A percentile compares a stretch with the other conserved stretches of the same genome.
phyloP scores from a whole-genome alignment of 2,888 invertebrate species.

The Gisinianus flammeolus region DNA sequence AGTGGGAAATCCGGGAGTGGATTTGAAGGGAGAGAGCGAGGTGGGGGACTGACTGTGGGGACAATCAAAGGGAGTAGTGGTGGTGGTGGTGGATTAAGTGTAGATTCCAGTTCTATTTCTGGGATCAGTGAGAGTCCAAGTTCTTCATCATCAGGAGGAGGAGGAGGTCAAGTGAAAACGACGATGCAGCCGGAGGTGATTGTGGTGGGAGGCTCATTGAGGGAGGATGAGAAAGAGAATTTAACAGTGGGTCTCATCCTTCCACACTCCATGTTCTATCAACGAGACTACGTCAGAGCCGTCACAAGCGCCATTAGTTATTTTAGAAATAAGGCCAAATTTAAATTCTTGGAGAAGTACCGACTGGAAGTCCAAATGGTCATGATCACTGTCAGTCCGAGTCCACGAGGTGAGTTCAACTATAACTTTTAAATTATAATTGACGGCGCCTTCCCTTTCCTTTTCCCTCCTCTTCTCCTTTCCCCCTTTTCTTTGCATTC shows the following conservation, averaged over 20 bases:
- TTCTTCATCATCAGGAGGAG: background rate
- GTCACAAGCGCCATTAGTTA: constrained; percentile 70
- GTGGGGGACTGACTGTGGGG: background rate
- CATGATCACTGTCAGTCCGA: constrained; percentile 75
- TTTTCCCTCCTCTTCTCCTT: too few relatives aligned
- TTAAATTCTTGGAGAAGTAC: constrained; percentile 70
- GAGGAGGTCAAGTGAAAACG: background rate
- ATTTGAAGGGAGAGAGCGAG: background rate
- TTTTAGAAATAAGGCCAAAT: constrained; percentile 68
- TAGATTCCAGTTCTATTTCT: too few relatives aligned
- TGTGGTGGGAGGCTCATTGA: constrained; percentile 9
- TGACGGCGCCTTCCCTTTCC: too few relatives aligned
- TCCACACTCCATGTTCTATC: constrained; percentile 77
- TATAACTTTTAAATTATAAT: background rate
- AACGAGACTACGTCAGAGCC: constrained; percentile 71
- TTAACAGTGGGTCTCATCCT: constrained; percentile 72
- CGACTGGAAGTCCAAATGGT: constrained; percentile 71
- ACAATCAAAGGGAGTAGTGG: background rate
- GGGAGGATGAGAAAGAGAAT: constrained; percentile 34
- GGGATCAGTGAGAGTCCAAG: too few relatives aligned
- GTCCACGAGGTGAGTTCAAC: constrained; percentile 71
- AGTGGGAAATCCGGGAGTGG: background rate
- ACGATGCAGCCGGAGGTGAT: constrained; percentile 18
- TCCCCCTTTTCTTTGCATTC: too few relatives aligned
- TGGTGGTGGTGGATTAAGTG: background rate